Conservation (phyloP, 1,140 invertebrate species). For the Drosophila equinoxialis region DNA sequence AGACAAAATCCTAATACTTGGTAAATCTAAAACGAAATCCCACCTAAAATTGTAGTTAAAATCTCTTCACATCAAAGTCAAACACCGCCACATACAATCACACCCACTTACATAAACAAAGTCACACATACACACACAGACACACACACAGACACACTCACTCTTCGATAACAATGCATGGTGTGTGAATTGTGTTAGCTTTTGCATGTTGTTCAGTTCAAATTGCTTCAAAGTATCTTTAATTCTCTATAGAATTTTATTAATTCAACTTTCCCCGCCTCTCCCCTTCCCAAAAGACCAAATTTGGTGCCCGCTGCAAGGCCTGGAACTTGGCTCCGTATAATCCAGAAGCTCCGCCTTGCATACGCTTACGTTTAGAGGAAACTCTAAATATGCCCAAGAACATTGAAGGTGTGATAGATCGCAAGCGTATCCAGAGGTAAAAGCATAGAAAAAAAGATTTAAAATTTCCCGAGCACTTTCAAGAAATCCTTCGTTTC, state of each 20-base stretch:
- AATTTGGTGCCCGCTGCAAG: constrained; percentile 88
- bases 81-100: background rate
- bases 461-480: background rate
- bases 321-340: constrained; percentile 87
- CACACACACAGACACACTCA: constrained; percentile 16
- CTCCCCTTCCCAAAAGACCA: constrained; percentile 84
- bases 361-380: constrained; percentile 86
- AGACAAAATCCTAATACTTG: constrained; percentile 8
- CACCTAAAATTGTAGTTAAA: constrained; percentile 7
- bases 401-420: constrained; percentile 57
- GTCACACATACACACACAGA: constrained; percentile 8
- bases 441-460: constrained; percentile 6
- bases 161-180: constrained; percentile 41
- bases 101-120: constrained; percentile 9
- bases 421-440: constrained; percentile 81
- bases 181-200: constrained; percentile 50
- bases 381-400: constrained; percentile 84
- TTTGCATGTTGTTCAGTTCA: constrained; percentile 51
- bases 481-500: background rate
- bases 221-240: background rate
- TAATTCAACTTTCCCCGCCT: background rate
- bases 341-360: constrained; percentile 84
- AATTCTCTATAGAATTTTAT: background rate
- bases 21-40: constrained; percentile 20
- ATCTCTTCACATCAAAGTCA: background rate